These are phyloP conservation scores for Trissolcus japonicus DNA, from an alignment of 2,888 invertebrate species.

Conservation along the genomic window DNA sequence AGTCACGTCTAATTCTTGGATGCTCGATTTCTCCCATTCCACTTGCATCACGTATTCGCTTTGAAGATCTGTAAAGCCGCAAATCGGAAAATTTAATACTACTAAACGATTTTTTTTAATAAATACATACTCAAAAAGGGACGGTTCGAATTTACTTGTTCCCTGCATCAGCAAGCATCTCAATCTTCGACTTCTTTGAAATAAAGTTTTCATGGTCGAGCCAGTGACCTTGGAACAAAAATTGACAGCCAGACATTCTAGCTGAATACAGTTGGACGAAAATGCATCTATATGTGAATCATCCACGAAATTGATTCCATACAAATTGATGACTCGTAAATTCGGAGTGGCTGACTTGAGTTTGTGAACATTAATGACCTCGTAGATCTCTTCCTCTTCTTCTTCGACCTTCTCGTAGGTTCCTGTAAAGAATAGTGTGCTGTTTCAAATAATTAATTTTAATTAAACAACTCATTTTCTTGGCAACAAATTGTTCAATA, in stretches of 20 bases:
- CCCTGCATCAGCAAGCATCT: slow-evolving; percentile 96
- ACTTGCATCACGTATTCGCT: slow-evolving; percentile 96
- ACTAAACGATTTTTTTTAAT: not conserved
- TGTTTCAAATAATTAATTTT: not conserved
- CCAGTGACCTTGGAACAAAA: slow-evolving; percentile 98
- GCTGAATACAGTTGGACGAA: slow-evolving; percentile 95
- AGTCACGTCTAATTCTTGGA: slow-evolving; percentile 97
- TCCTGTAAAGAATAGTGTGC: slow-evolving; percentile 77
- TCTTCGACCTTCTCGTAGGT: slow-evolving; percentile 98
- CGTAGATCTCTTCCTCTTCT: slow-evolving; percentile 99
- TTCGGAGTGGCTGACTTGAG: slow-evolving; percentile 99
- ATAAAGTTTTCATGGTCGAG: slow-evolving; percentile 93
- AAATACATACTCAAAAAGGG: too few species aligned
- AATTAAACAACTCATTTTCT: too few species aligned
- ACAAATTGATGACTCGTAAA: slow-evolving; percentile 96
- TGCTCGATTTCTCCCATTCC: slow-evolving; percentile 97
- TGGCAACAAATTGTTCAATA: too few species aligned
- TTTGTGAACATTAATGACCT: slow-evolving; percentile 99
- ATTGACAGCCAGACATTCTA: slow-evolving; percentile 98
- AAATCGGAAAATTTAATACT: not conserved
- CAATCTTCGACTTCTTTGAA: slow-evolving; percentile 94
- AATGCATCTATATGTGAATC: slow-evolving; percentile 99
- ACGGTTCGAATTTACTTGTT: slow-evolving; percentile 83
- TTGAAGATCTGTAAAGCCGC: slow-evolving; percentile 83
- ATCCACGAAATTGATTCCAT: slow-evolving; percentile 98